These are phyloP conservation scores for Lateolabrax maculatus DNA, from an alignment of 2,797 vertebrate genomes.

Conservation along the genomic window DNA sequence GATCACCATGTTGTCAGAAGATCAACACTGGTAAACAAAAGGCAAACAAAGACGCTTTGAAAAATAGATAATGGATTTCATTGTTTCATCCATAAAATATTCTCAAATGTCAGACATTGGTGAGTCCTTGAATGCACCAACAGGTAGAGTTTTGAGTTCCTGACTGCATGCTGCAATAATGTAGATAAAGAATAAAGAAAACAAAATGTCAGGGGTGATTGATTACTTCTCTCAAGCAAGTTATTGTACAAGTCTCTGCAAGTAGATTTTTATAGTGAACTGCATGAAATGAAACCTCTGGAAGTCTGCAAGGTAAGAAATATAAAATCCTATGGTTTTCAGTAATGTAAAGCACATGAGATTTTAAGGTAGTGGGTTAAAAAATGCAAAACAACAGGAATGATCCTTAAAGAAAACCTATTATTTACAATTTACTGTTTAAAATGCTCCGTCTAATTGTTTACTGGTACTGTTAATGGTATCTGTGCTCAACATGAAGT, in stretches of 20 bases:
- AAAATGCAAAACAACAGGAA: conserved; percentile 41
- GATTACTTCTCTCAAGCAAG: background rate
- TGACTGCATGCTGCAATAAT: background rate
- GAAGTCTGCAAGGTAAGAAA: background rate
- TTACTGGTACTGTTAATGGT: conserved; percentile 20
- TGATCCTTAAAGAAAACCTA: background rate
- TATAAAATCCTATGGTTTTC: background rate
- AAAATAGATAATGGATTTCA: conserved; percentile 35
- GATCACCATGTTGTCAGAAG: background rate
- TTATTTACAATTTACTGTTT: conserved; percentile 27
- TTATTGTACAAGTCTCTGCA: conserved; percentile 10
- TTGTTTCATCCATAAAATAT: conserved; percentile 18
- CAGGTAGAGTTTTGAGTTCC: background rate
- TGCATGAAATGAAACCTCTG: conserved; percentile 18
- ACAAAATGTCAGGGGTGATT: conserved; percentile 7
- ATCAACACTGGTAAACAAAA: background rate
- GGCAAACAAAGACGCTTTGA: background rate
- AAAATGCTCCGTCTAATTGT: conserved; percentile 13
- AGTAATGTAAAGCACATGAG: background rate
- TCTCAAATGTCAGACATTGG: background rate
- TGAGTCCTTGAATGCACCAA: conserved; percentile 38
- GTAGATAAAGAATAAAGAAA: conserved; percentile 8
- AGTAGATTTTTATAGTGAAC: conserved; percentile 7
- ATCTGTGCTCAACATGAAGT: conserved; percentile 27
- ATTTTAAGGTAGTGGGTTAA: conserved; percentile 24